Conservation (phyloP, 2,797 vertebrate species). For the Harpagifer antarcticus region DNA sequence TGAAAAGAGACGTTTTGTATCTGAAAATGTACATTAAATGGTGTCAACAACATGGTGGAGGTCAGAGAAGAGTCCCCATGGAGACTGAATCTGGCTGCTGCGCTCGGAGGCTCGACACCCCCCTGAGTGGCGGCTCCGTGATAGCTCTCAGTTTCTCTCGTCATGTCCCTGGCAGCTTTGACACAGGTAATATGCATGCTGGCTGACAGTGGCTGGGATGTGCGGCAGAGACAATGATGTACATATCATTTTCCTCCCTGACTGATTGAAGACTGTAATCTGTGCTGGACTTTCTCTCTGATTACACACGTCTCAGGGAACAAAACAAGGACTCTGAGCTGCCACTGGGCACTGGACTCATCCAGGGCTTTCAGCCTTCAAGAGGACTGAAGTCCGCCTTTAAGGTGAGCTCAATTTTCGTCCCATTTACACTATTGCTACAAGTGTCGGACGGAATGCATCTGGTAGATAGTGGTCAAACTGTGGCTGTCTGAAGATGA, state of each 20-base stretch:
- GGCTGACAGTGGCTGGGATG: slow-evolving; percentile 80
- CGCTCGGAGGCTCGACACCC: slow-evolving; percentile 64
- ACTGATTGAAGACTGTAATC: slow-evolving; percentile 92
- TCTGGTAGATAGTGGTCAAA: slow-evolving; percentile 81
- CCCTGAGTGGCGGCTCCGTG: slow-evolving; percentile 82
- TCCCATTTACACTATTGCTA: slow-evolving; percentile 87
- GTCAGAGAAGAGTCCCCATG: slow-evolving; percentile 80
- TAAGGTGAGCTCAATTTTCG: slow-evolving; percentile 88
- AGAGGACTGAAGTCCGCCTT: slow-evolving; percentile 85
- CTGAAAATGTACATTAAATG: slow-evolving; percentile 85
- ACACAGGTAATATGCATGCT: slow-evolving; percentile 88
- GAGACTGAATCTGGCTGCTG: slow-evolving; percentile 76
- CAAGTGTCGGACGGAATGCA: slow-evolving; percentile 82
- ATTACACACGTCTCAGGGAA: slow-evolving; percentile 86
- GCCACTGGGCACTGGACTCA: slow-evolving; percentile 84
- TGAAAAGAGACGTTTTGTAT: slow-evolving; percentile 78
- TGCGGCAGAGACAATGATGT: slow-evolving; percentile 85
- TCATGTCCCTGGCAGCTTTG: slow-evolving; percentile 86
- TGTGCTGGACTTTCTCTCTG: slow-evolving; percentile 88
- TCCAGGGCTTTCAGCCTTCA: slow-evolving; percentile 86
- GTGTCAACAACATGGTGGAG: slow-evolving; percentile 80
- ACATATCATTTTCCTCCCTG: slow-evolving; percentile 90
- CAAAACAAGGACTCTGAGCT: slow-evolving; percentile 87
- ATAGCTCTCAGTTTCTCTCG: slow-evolving; percentile 84
- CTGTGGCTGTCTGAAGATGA: slow-evolving; percentile 80